Base-by-base conservation (phyloP, 1,140 invertebrate species). In the Lanistes nyassanus region DNA sequence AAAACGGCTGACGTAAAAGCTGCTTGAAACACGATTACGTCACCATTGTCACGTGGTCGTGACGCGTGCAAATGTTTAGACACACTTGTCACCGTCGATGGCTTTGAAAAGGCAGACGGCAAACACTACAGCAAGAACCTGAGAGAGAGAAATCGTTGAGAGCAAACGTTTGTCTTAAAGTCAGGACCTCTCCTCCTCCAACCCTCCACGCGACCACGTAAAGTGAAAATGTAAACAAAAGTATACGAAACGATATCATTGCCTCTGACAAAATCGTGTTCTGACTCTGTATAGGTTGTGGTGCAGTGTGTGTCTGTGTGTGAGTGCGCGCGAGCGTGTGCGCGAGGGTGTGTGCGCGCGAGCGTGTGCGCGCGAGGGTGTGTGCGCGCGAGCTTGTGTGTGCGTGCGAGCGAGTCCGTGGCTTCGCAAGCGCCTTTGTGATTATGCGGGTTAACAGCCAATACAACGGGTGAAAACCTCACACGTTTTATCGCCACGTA, bases 51-150 rank as follows among this genome's bases (percentile, higher is more conserved):
- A 60, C 56, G n/a, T 60, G 56, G 56, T 9, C 56, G n/a, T 1
- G n/a, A 60, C 4, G n/a, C n/a, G 51, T 56, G 0, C 5, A 42
- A 42, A 7, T 23, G n/a, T 37, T 34, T 29, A 60, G 37, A 66
- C 73, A n/a, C 58, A 19, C 21, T 58, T 74, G 16, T 51, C 47
- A 42, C 77, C 39, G 36, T 65, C 69, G 55, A 75, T 72, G 47
- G 60, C 58, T 21, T 29, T 58, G 31, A 39, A 69, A 23, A 72
- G 68, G 23, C 26, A n/a, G 3, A 34, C 19, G 47, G 72, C 58
- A 37, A 70, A 74, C 2, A 39, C 55, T 3, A 26, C 19, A 36
- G 75, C 79, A 62, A 58, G 56, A 6, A 79, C 66, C 47, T 72
- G 34, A 34, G 62, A 47, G 26, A 29, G 36, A 65, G 0, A 60